Evolutionary conservation across 2,888 invertebrate genomes (phyloP), one percentile per base, ranked within the genome.

Genomic region (Machimus atricapillus): DNA sequence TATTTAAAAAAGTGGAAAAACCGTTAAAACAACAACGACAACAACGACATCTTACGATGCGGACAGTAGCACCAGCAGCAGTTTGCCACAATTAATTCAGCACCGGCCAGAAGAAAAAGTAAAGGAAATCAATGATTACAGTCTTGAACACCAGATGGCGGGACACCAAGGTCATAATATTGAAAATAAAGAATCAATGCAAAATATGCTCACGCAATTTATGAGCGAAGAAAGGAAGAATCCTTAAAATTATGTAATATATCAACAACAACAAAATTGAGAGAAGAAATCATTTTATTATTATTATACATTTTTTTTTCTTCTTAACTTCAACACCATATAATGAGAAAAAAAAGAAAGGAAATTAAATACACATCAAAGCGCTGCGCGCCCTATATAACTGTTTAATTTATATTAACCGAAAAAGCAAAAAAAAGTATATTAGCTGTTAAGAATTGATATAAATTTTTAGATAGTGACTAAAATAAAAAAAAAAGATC

Each of bases 161-260:
- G 56, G 2, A 79, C 46, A 7, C 34, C 34, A 34, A 34, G 34
- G 34, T 34, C 34, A 86, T 77, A 81, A 58, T 6, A 77, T 19
- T 12, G 93, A 93, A 86, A 90, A 93, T 58, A 92, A 92, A 87
- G 93, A 94, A 89, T 93, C 93, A 9, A 93, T 94, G 93, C 93
- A 94, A 90, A 93, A 93, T 87, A 93, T 93, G 86, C 91, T 94
- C 89, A 94, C 94, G 90, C 93, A 94, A 89, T 94, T 94, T 90
- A 93, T 94, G 93, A 90, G 92, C 27, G 93, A 94, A 89, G 94
- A 94, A 89, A 92, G 93, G 90, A 93, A 93, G 90, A 92, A 92
- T 87, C 93, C 93, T 89, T 92, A 90, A 90, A 77, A 34, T 19
- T 3, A 85, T n/a, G 19, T n/a, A 37, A 76, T 34, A 31, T 9